phyloP scores from a whole-genome alignment of 2,797 vertebrate genomes.

The Valencia hispanica region DNA sequence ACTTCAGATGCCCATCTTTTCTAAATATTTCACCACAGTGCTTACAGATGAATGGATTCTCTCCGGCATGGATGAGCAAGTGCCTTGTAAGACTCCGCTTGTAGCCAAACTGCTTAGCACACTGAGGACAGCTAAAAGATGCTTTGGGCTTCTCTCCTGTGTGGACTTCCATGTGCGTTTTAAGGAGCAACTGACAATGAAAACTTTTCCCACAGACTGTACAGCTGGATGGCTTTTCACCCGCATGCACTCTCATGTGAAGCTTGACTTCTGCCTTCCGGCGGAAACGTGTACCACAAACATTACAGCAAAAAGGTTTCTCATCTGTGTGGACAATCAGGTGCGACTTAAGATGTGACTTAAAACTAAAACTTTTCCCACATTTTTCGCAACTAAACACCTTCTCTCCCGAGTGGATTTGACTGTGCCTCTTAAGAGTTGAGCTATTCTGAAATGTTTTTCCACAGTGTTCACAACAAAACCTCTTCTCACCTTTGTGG shows the following conservation, averaged over 20 bases:
- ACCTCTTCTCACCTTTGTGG: too few relatives aligned
- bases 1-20: neutral
- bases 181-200: neutral
- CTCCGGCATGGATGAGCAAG: neutral
- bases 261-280: neutral
- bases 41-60: neutral
- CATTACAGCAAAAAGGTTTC: neutral
- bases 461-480: too few relatives aligned
- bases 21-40: constrained; percentile 1
- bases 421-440: neutral
- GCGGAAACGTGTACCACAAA: neutral
- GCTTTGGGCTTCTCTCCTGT: neutral
- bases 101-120: neutral
- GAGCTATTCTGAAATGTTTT: neutral
- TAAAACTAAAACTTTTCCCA: neutral
- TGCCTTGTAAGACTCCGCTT: neutral
- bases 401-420: neutral
- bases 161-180: neutral
- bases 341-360: neutral
- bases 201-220: neutral
- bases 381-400: neutral
- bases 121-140: neutral
- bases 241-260: neutral
- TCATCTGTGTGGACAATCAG: neutral
- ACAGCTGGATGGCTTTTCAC: neutral